Evolutionary conservation across 1,140 invertebrate genomes (phyloP), one percentile per base, ranked within the genome.

Genomic region (Diachasma alloeum): DNA sequence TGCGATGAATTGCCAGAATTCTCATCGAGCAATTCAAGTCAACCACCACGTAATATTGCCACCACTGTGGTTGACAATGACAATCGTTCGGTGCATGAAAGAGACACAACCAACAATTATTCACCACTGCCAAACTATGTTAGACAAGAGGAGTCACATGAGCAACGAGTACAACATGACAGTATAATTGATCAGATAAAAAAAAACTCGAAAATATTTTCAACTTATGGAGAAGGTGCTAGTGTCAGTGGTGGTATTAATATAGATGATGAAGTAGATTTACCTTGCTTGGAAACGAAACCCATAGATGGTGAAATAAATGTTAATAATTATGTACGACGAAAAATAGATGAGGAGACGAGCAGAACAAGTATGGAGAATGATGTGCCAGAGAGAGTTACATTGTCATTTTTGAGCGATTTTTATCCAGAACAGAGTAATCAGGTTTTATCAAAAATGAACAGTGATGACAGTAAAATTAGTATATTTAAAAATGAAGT

Each of bases 171-270:
- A 15, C 63, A 75, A 37, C 71, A 78, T 0, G 80, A 83, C 8
- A 78, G 84, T 53, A 56, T 90, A 17, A 74, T 90, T 0, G 72
- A 74, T 72, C 86, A 87, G 87, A 84, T 89, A 89, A 90, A 90
- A 90, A 89, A 90, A 89, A 90, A 89, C 88, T 90, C 87, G 87
- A 88, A 85, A 89, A 78, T 82, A 79, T 90, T 89, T 88, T 90
- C 82, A 81, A 74, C 39, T 9, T 83, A 78, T 89, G 88, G 87
- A 81, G 83, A 83, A 79, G 83, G 73, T 85, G 83, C 70, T 87
- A 82, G 68, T 59, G 68, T 5, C 8, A 70, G 48, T 22, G 70
- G 68, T 59, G 77, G 68, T 59, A 76, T 63, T 76, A 44, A 77
- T 69, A 70, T 74, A 82, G 85, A 87, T 66, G 87, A 89, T 76